These are phyloP conservation scores for Julus scandinavius DNA, from an alignment of 2,888 invertebrate species.

Conservation along the genomic window DNA sequence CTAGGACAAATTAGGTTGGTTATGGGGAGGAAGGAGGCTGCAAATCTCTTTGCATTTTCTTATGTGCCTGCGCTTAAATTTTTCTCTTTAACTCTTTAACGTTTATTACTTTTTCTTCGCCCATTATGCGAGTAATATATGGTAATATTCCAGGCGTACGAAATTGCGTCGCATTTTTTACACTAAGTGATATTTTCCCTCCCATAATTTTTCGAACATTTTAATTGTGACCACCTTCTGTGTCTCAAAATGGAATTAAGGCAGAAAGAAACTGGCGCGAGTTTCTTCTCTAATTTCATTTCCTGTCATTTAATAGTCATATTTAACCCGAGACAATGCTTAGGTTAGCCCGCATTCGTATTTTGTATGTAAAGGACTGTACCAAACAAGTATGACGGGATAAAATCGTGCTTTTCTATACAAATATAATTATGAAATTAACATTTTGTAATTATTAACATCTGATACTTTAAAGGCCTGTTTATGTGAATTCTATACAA, in stretches of 20 bases:
- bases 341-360: background rate
- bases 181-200: slow-evolving; percentile 34
- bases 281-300: slow-evolving; percentile 38
- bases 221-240: slow-evolving; percentile 42
- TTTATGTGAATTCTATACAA: too few species aligned
- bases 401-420: too few species aligned
- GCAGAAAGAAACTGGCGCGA: slow-evolving; percentile 13
- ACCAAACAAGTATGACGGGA: too few species aligned
- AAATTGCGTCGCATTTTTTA: slow-evolving; percentile 30
- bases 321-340: slow-evolving; percentile 36
- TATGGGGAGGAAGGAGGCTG: background rate
- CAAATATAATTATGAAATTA: too few species aligned
- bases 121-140: slow-evolving; percentile 5
- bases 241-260: slow-evolving; percentile 30
- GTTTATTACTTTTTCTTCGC: slow-evolving; percentile 39
- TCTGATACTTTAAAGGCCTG: too few species aligned
- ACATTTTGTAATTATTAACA: too few species aligned
- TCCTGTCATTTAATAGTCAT: slow-evolving; percentile 42
- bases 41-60: slow-evolving; percentile 11
- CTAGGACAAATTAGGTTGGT: slow-evolving; percentile 50
- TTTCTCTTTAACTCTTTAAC: slow-evolving; percentile 42
- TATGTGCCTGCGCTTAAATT: background rate
- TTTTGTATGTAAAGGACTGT: too few species aligned
- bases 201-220: slow-evolving; percentile 17
- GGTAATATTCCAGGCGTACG: slow-evolving; percentile 13